Evolutionary conservation across 2,797 vertebrate species (phyloP), one percentile per base, ranked within the genome.

Genomic region (Myoxocephalus aenaeus): DNA sequence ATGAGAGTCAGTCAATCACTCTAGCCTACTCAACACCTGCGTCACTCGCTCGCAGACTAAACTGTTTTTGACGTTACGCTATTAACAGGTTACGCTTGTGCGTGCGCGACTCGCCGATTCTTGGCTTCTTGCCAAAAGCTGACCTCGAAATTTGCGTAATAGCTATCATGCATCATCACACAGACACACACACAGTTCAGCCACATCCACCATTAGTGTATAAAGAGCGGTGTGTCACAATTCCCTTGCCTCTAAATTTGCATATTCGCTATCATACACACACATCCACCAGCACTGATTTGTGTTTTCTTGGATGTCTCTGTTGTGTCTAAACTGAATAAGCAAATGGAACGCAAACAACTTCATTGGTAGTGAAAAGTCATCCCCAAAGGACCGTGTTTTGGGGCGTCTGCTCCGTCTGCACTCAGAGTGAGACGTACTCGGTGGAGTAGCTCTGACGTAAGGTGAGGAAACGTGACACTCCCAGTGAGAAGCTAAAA

Each of bases 401-500:
- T 13, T 5, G 18, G 65, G 14, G 4, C 42, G 61, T 73, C 73
- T 58, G 36, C 57, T 42, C 27, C 3, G 3, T 9, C 34, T 25
- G 15, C 27, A n/a, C 54, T 25, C 14, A 5, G 32, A 22, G 29
- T 12, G 50, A 40, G 75, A 72, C 76, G 18, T 3, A 0, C n/a
- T 70, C 64, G 15, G 81, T 11, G 65, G n/a, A 48, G 66, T 1
- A 8, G 40, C 36, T 54, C 29, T 20, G 63, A 64, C 10, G 36
- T 72, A 58, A 82, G 57, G 13, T 69, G 70, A 61, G 68, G 82
- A 85, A 86, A 92, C 42, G 73, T 84, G 83, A 91, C 84, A 80
- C 86, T 73, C 2, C 10, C 62, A 67, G 73, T 20, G 58, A 64
- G 61, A 62, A 63, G 85, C 86, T 89, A 83, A 86, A 91, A 82